Evolutionary conservation across 2,113 vertebrate genomes (phyloP).

Genomic region (Heterocephalus glaber): DNA sequence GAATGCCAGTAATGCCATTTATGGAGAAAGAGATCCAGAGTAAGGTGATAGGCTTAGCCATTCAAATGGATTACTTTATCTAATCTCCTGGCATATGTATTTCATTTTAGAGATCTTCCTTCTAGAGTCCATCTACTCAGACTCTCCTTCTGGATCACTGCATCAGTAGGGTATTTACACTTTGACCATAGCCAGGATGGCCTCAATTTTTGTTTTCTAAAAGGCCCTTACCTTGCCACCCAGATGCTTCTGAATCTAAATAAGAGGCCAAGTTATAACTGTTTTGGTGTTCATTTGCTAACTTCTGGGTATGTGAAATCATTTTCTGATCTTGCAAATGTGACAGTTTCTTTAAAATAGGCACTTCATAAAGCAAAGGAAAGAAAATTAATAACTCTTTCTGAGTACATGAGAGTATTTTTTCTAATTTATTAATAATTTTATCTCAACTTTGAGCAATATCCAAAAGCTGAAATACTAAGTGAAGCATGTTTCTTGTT

Average conservation of each 20-base stretch:
- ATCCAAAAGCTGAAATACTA: not conserved
- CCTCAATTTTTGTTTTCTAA: not conserved
- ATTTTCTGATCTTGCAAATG: conserved; percentile 7
- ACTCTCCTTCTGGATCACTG: not conserved
- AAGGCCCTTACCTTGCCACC: not conserved
- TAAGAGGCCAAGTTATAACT: not conserved
- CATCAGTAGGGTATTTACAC: not conserved
- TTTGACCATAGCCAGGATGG: not conserved
- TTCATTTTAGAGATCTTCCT: not conserved
- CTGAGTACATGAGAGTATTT: not conserved
- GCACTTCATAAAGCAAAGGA: not conserved
- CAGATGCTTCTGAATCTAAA: not conserved
- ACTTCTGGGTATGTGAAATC: not conserved
- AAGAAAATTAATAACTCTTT: not conserved
- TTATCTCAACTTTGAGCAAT: not conserved
- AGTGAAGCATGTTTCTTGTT: not conserved
- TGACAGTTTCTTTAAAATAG: conserved; percentile 1
- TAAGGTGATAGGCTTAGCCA: not conserved
- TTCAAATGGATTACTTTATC: not conserved
- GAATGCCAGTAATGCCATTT: not conserved
- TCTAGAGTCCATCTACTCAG: not conserved
- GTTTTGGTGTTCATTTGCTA: not conserved
- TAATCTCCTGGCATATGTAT: not conserved
- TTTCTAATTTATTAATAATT: not conserved
- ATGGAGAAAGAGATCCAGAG: not conserved